Conservation (phyloP, 35 echinoderm and acorn worm species). For the Anneissia japonica region DNA sequence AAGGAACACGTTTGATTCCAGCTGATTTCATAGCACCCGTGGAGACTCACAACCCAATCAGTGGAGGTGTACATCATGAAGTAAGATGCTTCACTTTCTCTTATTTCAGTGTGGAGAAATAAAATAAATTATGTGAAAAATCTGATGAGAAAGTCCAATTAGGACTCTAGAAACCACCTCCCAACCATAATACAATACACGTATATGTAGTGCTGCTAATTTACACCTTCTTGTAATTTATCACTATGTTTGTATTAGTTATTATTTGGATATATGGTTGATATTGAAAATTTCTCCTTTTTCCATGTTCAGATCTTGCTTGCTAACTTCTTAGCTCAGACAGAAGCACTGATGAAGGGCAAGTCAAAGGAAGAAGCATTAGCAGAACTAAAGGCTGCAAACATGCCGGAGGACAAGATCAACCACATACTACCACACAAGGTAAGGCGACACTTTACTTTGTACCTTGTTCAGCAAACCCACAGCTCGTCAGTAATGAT, state of each 20-base stretch:
- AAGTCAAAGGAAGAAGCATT: slow-evolving; percentile 71
- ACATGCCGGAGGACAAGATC: slow-evolving; percentile 68
- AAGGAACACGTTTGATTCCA: slow-evolving; percentile 84
- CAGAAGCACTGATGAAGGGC: slow-evolving; percentile 90
- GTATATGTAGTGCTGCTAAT: too few species aligned
- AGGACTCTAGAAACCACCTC: too few species aligned
- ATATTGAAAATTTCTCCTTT: not conserved
- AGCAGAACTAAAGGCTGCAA: slow-evolving; percentile 37
- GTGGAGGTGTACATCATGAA: slow-evolving; percentile 78
- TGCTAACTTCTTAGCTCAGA: slow-evolving; percentile 95
- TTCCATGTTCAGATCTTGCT: slow-evolving; percentile 64
- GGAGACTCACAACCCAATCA: slow-evolving; percentile 79
- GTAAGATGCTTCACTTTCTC: too few species aligned
- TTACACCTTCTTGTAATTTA: too few species aligned
- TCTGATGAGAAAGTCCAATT: too few species aligned
- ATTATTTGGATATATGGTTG: not conserved
- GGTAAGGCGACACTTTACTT: slow-evolving; percentile 50
- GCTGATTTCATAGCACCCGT: slow-evolving; percentile 89
- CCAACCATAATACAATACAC: too few species aligned
- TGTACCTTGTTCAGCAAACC: too few species aligned
- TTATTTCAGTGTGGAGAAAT: too few species aligned
- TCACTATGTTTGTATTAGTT: not conserved
- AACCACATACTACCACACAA: slow-evolving; percentile 86
- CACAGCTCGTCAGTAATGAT: too few species aligned
- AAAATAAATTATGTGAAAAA: too few species aligned